Base-by-base conservation (phyloP, 2,888 invertebrate genomes). In the Melinopterus prodromus region DNA sequence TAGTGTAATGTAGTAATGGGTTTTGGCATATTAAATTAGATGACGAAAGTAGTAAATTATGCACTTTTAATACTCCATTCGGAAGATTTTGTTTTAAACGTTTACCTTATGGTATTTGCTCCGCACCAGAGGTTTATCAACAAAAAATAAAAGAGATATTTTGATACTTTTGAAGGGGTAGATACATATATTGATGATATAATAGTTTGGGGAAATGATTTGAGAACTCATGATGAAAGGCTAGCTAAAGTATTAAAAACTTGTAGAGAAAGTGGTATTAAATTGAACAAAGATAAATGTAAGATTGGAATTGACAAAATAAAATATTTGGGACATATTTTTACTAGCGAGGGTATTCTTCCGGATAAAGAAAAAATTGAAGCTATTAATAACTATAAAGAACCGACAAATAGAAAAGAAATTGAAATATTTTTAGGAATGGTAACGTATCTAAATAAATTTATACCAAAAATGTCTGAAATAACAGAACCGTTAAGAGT, bases 1-100 rank as follows among this genome's bases (percentile, higher is more conserved):
- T 83, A 81, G n/a, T 85, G 82, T 80, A 87, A 84, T 75, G 86
- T 81, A 77, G 86, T 76, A 69, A 7, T 9, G 70, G 26, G 6
- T 79, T 79, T 35, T 79, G 76, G 79, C 70, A 76, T 9, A 16
- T 79, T 6, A 7, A 70, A 76, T 70, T 79, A 36, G 15, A 75
- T 71, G 9, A 79, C 15, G 70, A 70, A 53, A 79, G 79, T 15
- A 36, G 36, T 16, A 35, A 76, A 6, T 76, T 79, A 16, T 71
- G 38, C 26, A 71, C 77, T n/a, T 78, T 78, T 71, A 78, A 78
- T n/a, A 78, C 77, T 12, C 38, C 38, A 6, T 78, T 78, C 38
- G 77, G 38, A 3, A 71, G 71, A 12, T 79, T 35, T 15, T 75
- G 69, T 16, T 76, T 79, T 79, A 12, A 37, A 35, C 74, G 76